Percentiles rank a stretch among this genome's conserved stretches.
phyloP scores from a whole-genome alignment of 2,797 vertebrate species.

The Hydrophis major region DNA sequence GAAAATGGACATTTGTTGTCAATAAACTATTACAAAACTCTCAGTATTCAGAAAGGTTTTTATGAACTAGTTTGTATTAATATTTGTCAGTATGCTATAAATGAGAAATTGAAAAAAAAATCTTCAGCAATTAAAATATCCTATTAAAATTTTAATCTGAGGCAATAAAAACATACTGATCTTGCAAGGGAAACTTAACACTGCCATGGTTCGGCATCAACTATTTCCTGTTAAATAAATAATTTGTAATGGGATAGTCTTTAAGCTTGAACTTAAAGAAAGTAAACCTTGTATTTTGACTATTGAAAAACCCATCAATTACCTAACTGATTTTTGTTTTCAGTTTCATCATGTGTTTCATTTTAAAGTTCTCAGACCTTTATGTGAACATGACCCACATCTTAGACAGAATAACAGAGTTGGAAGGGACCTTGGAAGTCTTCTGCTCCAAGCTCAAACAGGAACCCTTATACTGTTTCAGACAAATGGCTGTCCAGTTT shows the following conservation, averaged over 20 bases:
- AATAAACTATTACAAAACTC: slow-evolving; percentile 20
- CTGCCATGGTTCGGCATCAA: slow-evolving; percentile 8
- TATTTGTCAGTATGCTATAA: background rate
- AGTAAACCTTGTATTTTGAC: background rate
- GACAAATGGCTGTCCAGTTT: background rate
- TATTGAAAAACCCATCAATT: background rate
- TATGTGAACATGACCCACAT: background rate
- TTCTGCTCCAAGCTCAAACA: background rate
- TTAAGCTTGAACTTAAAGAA: background rate
- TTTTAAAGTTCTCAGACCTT: background rate
- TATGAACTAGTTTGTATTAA: background rate
- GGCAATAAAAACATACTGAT: slow-evolving; percentile 28
- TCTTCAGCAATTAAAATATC: slow-evolving; percentile 16
- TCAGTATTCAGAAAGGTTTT: slow-evolving; percentile 12
- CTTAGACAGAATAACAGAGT: background rate
- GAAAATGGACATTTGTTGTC: slow-evolving; percentile 8
- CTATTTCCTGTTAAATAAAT: slow-evolving; percentile 7
- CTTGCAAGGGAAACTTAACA: slow-evolving; percentile 14
- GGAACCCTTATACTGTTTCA: background rate
- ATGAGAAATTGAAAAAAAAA: background rate
- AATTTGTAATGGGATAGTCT: background rate
- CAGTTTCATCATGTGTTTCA: background rate
- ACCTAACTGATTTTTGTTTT: background rate
- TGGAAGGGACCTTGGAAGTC: background rate
- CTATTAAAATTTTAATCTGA: slow-evolving; percentile 29